Conservation (phyloP, 2,888 invertebrate genomes). For the Epinotia demarniana region DNA sequence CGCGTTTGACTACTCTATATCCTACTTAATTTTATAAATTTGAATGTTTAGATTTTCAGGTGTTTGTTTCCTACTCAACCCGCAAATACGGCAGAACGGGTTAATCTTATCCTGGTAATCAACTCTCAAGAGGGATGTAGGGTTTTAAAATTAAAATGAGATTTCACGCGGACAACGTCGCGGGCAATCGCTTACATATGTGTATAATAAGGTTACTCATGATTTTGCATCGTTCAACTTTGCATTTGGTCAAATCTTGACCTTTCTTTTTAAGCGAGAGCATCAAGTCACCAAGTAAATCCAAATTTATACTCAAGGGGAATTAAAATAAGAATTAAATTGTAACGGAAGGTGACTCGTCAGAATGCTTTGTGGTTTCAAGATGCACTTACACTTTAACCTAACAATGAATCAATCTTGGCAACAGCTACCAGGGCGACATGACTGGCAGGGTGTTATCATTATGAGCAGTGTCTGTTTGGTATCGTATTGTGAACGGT, state of each 20-base stretch:
- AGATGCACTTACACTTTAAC: background rate
- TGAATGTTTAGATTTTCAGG: no score
- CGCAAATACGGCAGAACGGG: no score
- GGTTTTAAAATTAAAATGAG: no score
- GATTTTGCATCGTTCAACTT: background rate
- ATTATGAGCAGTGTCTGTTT: conserved; percentile 20
- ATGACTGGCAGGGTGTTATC: conserved; percentile 26
- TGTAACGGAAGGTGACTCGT: background rate
- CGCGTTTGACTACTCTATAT: background rate
- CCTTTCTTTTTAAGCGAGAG: background rate
- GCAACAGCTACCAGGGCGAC: conserved; percentile 16
- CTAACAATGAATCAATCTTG: conserved; percentile 31
- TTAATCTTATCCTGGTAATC: no score
- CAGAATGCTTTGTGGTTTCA: background rate
- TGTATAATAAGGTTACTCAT: background rate
- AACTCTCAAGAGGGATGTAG: no score
- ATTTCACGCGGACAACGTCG: no score
- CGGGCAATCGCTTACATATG: no score
- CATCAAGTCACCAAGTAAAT: background rate
- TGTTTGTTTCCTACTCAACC: no score
- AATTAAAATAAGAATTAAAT: background rate
- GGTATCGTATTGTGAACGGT: conserved; percentile 6
- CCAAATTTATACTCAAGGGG: no score
- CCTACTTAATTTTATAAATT: no score
- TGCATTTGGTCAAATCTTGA: background rate